Evolutionary conservation across 2,113 vertebrate genomes (phyloP).

Genomic region (Caranx ignobilis): DNA sequence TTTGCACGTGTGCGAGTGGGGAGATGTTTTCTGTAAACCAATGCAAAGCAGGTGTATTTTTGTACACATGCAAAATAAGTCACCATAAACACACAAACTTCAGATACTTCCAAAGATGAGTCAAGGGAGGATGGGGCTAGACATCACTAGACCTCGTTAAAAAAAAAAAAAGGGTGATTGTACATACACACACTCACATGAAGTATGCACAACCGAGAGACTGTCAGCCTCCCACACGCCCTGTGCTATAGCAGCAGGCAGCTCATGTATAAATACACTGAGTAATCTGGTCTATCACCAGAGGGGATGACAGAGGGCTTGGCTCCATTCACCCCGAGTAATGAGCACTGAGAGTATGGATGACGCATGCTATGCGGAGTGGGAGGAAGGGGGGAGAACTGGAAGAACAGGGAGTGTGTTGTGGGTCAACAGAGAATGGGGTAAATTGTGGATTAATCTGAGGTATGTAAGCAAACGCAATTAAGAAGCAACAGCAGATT

Average conservation of each 20-base stretch:
- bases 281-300: constrained; percentile 65
- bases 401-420: constrained; percentile 12
- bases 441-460: constrained; percentile 4
- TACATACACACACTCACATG: constrained; percentile 47
- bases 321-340: constrained; percentile 55
- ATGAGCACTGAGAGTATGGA: constrained; percentile 39
- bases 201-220: constrained; percentile 52
- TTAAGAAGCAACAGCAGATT: constrained; percentile 6
- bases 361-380: constrained; percentile 41
- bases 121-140: not conserved
- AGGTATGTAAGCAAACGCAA: constrained; percentile 33
- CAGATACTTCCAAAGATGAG: not conserved
- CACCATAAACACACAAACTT: not conserved
- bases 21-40: not conserved
- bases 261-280: constrained; percentile 65
- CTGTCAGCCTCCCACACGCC: constrained; percentile 51
- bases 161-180: constrained; percentile 26
- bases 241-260: constrained; percentile 44
- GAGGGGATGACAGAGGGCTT: constrained; percentile 64
- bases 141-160: constrained; percentile 30
- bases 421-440: constrained; percentile 14
- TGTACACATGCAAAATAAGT: not conserved
- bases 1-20: not conserved
- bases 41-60: constrained; percentile 4
- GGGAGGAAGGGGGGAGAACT: constrained; percentile 40